Evolutionary conservation across 35 echinoderm and acorn worm genomes (phyloP), one percentile per base, ranked within the genome.

Genomic region (Lytechinus pictus): DNA sequence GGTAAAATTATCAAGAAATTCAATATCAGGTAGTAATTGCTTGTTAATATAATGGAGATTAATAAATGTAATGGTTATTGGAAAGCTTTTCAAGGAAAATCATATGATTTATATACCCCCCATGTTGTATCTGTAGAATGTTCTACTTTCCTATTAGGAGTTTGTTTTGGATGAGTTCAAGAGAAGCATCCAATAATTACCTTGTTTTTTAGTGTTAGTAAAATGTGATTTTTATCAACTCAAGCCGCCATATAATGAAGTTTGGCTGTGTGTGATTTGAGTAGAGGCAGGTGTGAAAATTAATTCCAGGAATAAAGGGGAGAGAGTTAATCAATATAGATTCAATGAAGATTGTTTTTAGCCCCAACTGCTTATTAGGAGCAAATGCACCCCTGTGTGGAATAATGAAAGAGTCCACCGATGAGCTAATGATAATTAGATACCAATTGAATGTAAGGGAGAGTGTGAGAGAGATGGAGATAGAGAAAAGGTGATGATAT

Each of bases 401-500:
- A 52, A 29, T 90, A 90, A 90, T 90, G 88, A 90, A 90, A 52
- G 88, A 90, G 88, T 90, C 88, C 88, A 51, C 29, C 52, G 9
- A 44, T 52, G 52, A 54, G 29, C 88, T 54, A 52, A 52, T 90
- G 88, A 44, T 90, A 90, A 90, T 90, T 90, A 27, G 52, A 12
- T 90, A 29, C 88, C 88, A 90, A 52, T 90, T 90, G 88, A 44
- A 90, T 33, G 88, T 21, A 54, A 90, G 52, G 52, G 88, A 54
- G 88, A 52, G 11, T 51, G 28, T 19, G 28, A 54, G 27, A 90
- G 88, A 90, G 88, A 29, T 14, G 5, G 27, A 54, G 88, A 52
- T 28, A 90, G 28, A 90, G 29, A 44, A 24, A 79, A 24, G 66
- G 66, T 79, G 66, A 6, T 79, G 6, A 52, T 54, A 90, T 90